Conservation (phyloP, 1,140 invertebrate genomes). For the Panagrolaimus sp. region DNA sequence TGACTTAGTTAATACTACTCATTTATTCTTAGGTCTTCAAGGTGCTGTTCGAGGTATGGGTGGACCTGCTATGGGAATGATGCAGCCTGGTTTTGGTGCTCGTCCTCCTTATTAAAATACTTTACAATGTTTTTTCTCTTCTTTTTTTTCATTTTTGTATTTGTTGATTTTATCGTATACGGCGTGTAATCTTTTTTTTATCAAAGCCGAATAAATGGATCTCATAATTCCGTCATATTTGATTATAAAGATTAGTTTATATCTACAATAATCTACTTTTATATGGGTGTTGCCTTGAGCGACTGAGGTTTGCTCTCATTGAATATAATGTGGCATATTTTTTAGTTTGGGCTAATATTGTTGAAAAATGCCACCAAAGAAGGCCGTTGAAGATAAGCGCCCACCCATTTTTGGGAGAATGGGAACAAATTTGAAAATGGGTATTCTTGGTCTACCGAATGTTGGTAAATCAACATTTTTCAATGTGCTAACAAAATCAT, state of each 20-base stretch:
- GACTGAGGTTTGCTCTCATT: too few species aligned
- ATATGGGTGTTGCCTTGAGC: too few species aligned
- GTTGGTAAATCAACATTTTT: conserved; percentile 92
- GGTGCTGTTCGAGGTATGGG: conserved; percentile 90
- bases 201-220: too few species aligned
- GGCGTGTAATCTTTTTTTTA: too few species aligned
- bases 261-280: too few species aligned
- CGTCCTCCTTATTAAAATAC: conserved; percentile 25
- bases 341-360: too few species aligned
- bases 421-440: conserved; percentile 82
- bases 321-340: too few species aligned
- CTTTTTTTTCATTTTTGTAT: conserved; percentile 12
- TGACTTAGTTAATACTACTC: too few species aligned
- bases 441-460: conserved; percentile 56
- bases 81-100: conserved; percentile 66
- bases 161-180: conserved; percentile 4
- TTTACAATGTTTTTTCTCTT: background rate
- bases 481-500: conserved; percentile 79
- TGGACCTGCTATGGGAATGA: conserved; percentile 81
- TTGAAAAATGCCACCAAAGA: conserved; percentile 79
- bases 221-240: too few species aligned
- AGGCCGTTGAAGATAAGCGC: conserved; percentile 72
- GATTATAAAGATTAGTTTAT: too few species aligned
- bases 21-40: conserved; percentile 65
- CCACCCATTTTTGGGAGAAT: conserved; percentile 85